Base-by-base conservation (phyloP, 2,888 invertebrate genomes). In the Parascotia fuliginaria region DNA sequence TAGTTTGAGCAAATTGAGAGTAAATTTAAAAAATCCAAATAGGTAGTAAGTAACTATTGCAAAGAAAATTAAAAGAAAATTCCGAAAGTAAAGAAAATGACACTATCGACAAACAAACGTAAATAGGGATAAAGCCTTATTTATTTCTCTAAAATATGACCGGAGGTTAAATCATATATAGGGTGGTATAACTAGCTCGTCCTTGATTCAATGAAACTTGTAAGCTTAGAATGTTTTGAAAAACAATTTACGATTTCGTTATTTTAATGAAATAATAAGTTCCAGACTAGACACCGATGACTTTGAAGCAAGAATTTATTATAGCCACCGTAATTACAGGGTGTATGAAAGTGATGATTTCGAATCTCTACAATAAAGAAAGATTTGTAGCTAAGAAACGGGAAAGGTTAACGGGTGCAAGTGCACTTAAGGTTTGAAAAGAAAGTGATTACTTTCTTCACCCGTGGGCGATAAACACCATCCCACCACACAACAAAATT, bases 371-470 rank as follows among this genome's bases (percentile, higher is more conserved):
- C 45, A 40, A 48, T 55, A 61, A 61, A 70, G 68, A 70, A 70
- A 56, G 28, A 51, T 60, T 65, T 60, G 44, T 53, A 41, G 42
- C 46, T 57, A 59, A 64, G 59, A 51, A 68, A 68, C 57, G 64
- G 59, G 66, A 74, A 66, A 70, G 67, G 67, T 66, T 51, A 53
- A 22, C 39, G 45, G 46, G 42, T 64, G 47, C 42, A 49, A 39
- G 36, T 43, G 29, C 43, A 37, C 34, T 58, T 31, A 22, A 37
- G 48, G 38, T 24, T 60, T 55, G 28, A 48, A 60, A 56, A 43
- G 51, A 55, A 60, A 60, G 55, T 66, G 44, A 61, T 46, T 55
- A 54, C 65, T 60, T 65, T 60, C 65, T 28, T 55, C 31, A 56
- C 55, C 55, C 22, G 56, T 60, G 62, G 52, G 55, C 54, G 48